phyloP scores from a whole-genome alignment of 2,797 vertebrate genomes.

The Anguilla anguilla region DNA sequence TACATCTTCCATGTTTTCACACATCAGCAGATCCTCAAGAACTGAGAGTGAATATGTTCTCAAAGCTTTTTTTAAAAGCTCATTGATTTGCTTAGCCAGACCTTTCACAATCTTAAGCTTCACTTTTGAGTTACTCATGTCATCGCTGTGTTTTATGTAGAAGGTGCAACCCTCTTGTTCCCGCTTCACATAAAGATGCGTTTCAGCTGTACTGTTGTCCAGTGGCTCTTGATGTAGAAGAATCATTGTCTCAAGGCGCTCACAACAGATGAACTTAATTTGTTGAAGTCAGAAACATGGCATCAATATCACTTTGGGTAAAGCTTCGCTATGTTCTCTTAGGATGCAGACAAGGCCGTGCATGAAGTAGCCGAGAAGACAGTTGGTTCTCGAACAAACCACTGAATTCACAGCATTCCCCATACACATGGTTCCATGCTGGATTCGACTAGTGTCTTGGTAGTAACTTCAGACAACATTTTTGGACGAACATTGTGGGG shows the following conservation, averaged over 20 bases:
- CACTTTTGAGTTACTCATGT: neutral
- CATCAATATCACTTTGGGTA: slow-evolving; percentile 46
- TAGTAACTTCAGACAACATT: slow-evolving; percentile 65
- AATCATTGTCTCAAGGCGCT: slow-evolving; percentile 64
- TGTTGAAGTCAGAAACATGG: slow-evolving; percentile 66
- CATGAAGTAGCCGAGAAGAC: slow-evolving; percentile 64
- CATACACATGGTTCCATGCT: slow-evolving; percentile 59
- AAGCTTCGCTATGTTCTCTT: slow-evolving; percentile 63
- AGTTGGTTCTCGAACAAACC: slow-evolving; percentile 68
- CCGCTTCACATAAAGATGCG: slow-evolving; percentile 55
- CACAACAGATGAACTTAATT: slow-evolving; percentile 76
- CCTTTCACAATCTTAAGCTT: slow-evolving; percentile 49
- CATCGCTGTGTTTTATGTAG: slow-evolving; percentile 70
- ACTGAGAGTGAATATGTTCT: slow-evolving; percentile 24
- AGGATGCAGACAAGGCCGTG: slow-evolving; percentile 76
- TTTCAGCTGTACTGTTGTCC: slow-evolving; percentile 57
- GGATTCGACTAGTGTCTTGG: slow-evolving; percentile 62
- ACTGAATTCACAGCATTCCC: slow-evolving; percentile 62
- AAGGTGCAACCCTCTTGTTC: slow-evolving; percentile 55
- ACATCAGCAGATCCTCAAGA: slow-evolving; percentile 69
- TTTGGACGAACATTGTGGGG: slow-evolving; percentile 63
- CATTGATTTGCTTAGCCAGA: slow-evolving; percentile 70
- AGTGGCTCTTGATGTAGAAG: slow-evolving; percentile 58
- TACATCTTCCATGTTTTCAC: slow-evolving; percentile 60
- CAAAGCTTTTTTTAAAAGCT: slow-evolving; percentile 64